Base-by-base conservation (phyloP, 2,888 invertebrate species). In the Thereva unica region DNA sequence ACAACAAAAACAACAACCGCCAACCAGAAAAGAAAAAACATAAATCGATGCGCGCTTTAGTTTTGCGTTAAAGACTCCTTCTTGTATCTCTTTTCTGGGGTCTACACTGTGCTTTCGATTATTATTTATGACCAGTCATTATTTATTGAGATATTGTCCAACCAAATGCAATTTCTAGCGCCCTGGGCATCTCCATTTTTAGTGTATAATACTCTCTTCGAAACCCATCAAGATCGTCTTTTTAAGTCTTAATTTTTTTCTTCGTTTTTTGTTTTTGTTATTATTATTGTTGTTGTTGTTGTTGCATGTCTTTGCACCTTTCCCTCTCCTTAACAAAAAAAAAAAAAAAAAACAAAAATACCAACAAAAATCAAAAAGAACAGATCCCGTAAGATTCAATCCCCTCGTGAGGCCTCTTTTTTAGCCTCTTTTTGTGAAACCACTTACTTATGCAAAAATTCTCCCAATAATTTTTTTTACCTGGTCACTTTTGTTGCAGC, bases 51-150 rank as follows among this genome's bases (percentile, higher is more conserved):
- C 23, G 23, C 23, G 23, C 23, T 23, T 23, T 23, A 23, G 23
- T 23, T 23, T 23, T 23, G 23, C 23, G 23, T 23, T 23, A 23
- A 23, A 23, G 23, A 23, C 23, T 23, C 23, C 23, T 23, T 23
- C 23, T 23, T 23, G 23, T 23, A 23, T 23, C 1, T 23, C 23
- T 23, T 23, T 23, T 23, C 23, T 23, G 23, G 23, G 23, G 23
- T 23, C 23, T 23, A 23, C 23, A 23, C 35, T 50, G 23, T 56
- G 65, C 65, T 74, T 73, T 73, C 76, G 75, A 76, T 76, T 76
- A 76, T 76, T 76, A 76, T 76, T 76, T 76, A 76, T 75, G 75
- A 74, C 74, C 75, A 74, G 76, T 76, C 75, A 76, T 76, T 76
- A 76, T 76, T 76, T 76, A 76, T 76, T 76, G 76, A 76, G 76